A percentile compares a stretch with the other conserved stretches of the same genome.
phyloP scores from a whole-genome alignment of 2,888 invertebrate species.

The Philaethria dido region DNA sequence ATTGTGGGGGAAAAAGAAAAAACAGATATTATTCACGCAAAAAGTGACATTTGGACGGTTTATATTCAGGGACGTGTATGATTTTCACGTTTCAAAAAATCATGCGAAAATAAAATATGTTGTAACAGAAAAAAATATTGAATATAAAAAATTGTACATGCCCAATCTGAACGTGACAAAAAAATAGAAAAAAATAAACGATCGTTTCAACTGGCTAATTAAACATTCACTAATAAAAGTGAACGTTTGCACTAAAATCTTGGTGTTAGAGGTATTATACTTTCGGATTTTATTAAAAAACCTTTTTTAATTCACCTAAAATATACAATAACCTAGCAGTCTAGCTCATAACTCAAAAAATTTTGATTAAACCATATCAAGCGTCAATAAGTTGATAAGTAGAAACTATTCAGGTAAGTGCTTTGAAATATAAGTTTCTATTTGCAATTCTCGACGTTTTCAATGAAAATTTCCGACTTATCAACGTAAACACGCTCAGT shows the following conservation, averaged over 20 bases:
- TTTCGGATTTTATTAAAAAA: background rate
- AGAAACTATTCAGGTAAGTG: too few species aligned
- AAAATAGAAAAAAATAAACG: constrained; percentile 28
- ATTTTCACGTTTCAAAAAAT: constrained; percentile 49
- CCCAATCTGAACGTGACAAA: constrained; percentile 44
- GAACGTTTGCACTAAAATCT: constrained; percentile 57
- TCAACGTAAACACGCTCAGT: too few species aligned
- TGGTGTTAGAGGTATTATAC: constrained; percentile 57
- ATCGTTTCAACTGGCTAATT: constrained; percentile 33
- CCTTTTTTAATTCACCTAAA: too few species aligned
- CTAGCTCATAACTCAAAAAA: too few species aligned
- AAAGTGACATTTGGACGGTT: constrained; percentile 37
- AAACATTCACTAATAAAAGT: constrained; percentile 51
- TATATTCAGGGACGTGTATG: constrained; percentile 55
- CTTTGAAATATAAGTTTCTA: too few species aligned
- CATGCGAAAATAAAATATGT: constrained; percentile 47
- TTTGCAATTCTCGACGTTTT: too few species aligned
- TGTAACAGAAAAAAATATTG: constrained; percentile 46
- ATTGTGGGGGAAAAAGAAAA: constrained; percentile 67
- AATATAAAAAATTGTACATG: constrained; percentile 44
- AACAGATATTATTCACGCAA: constrained; percentile 73
- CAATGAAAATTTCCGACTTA: too few species aligned
- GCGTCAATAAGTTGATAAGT: too few species aligned
- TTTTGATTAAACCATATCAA: too few species aligned
- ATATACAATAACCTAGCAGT: too few species aligned